These are phyloP conservation scores for Amphipyra tragopoginis DNA, from an alignment of 2,888 invertebrate genomes.

Conservation along the genomic window DNA sequence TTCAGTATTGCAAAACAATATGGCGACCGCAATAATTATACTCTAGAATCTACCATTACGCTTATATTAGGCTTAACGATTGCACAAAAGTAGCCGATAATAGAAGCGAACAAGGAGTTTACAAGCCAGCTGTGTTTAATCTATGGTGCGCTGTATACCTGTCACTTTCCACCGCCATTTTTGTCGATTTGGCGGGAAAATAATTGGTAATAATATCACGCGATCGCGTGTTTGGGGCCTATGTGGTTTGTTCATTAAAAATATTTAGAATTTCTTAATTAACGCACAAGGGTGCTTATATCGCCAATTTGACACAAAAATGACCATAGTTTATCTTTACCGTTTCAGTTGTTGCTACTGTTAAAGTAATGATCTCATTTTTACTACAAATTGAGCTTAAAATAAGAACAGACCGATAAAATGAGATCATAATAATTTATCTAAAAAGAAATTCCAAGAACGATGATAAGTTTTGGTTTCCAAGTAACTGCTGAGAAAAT, in stretches of 20 bases:
- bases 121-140: constrained; percentile 72
- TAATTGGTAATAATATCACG: constrained; percentile 71
- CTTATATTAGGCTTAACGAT: constrained; percentile 73
- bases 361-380: constrained; percentile 6
- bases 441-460: constrained; percentile 14
- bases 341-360: constrained; percentile 20
- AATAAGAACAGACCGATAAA: constrained; percentile 26
- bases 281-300: constrained; percentile 35
- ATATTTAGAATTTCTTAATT: constrained; percentile 43
- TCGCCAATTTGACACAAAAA: constrained; percentile 25
- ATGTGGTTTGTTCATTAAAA: constrained; percentile 44
- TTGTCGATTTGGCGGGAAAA: constrained; percentile 78
- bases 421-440: constrained; percentile 14
- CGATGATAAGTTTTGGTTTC: neutral
- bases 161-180: constrained; percentile 81
- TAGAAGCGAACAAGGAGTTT: constrained; percentile 68
- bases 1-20: constrained; percentile 75
- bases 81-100: constrained; percentile 73
- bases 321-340: constrained; percentile 28
- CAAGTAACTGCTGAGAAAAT: neutral
- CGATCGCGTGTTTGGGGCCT: constrained; percentile 71
- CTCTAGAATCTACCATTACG: constrained; percentile 69
- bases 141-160: constrained; percentile 57
- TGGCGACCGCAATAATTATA: constrained; percentile 71
- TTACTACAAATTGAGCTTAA: constrained; percentile 4